Conservation (phyloP, 2,113 vertebrate genomes). For the Aegypius monachus region DNA sequence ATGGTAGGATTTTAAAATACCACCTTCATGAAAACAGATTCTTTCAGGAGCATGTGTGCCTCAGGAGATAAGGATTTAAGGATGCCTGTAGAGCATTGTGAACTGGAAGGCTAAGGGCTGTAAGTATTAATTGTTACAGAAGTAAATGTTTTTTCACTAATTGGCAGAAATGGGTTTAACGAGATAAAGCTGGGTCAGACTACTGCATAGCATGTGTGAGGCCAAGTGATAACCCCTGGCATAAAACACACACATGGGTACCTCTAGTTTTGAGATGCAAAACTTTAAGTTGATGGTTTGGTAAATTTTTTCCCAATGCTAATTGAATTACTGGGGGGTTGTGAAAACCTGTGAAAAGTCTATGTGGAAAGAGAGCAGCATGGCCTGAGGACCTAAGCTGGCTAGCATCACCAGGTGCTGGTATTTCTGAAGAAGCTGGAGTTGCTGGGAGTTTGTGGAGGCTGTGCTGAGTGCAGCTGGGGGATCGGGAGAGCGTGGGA, state of each 20-base stretch:
- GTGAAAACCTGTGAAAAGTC: neutral
- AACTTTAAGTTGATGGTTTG: neutral
- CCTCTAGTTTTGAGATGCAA: neutral
- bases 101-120: neutral
- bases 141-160: neutral
- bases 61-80: neutral
- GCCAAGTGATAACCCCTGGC: neutral
- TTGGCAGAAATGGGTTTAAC: neutral
- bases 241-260: neutral
- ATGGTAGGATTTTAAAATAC: neutral
- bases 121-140: neutral
- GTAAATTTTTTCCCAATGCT: neutral
- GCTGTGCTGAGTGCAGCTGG: accelerated
- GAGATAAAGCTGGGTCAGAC: neutral
- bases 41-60: neutral
- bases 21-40: neutral
- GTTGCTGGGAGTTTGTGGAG: neutral
- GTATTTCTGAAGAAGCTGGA: neutral
- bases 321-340: neutral
- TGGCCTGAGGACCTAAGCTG: neutral
- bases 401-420: accelerated
- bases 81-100: neutral
- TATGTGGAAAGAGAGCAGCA: accelerated
- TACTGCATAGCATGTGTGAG: accelerated
- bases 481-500: neutral